Percentiles rank a stretch among this genome's conserved stretches.
Conservation (phyloP, 1,140 invertebrate genomes). For the Trichoplusia ni region DNA sequence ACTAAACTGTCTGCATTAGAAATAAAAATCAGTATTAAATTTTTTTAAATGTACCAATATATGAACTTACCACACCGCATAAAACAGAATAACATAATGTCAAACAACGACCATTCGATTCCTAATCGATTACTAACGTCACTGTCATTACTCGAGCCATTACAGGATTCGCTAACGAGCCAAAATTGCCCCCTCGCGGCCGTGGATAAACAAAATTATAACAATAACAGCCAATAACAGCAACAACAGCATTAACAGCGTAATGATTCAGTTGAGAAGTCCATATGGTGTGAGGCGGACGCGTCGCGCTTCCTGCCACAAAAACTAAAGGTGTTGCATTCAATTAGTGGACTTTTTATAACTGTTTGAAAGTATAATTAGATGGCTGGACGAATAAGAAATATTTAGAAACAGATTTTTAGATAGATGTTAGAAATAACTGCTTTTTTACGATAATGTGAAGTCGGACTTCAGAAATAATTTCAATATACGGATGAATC, state of each 20-base stretch:
- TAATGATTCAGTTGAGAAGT: slow-evolving; percentile 14
- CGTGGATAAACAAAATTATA: slow-evolving; percentile 69
- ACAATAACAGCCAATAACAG: slow-evolving; percentile 42
- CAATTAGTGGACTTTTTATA: slow-evolving; percentile 1
- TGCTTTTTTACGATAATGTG: no score
- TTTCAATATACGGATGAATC: no score
- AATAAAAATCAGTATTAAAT: no score
- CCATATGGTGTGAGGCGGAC: slow-evolving; percentile 22
- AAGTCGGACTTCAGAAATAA: no score
- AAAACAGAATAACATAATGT: slow-evolving; percentile 39
- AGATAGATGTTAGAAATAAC: no score
- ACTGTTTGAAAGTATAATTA: no score
- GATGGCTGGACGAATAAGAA: no score
- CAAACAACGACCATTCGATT: slow-evolving; percentile 1
- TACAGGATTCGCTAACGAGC: slow-evolving; percentile 71
- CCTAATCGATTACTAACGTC: slow-evolving; percentile 15
- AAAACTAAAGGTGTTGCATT: slow-evolving; percentile 10
- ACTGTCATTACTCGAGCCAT: slow-evolving; percentile 17
- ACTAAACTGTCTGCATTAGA: no score
- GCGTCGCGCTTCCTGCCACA: neutral
- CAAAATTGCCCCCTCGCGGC: slow-evolving; percentile 48
- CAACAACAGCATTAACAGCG: neutral
- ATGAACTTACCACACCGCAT: neutral
- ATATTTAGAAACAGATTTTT: no score
- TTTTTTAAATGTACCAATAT: neutral